Base-by-base conservation (phyloP, 2,113 vertebrate species). In the Antigone vipio region DNA sequence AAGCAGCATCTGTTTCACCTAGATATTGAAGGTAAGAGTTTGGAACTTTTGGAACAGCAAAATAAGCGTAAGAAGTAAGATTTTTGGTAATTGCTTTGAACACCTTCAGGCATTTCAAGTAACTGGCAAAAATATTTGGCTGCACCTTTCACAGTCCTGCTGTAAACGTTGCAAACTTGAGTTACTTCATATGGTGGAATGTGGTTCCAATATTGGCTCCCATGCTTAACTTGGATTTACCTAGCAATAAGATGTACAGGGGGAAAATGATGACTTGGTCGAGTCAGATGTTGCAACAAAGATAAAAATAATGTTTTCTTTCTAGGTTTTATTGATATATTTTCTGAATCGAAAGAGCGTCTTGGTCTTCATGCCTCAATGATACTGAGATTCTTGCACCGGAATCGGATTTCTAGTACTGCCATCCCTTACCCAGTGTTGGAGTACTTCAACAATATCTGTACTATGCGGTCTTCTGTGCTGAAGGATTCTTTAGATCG, bases 261-360 rank as follows among this genome's bases (percentile, higher is more conserved):
- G 14, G 13, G n/a, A 12, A 71, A 44, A 15, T 8, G 34, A 9
- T 55, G 40, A 15, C 64, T 77, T 55, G 45, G 5, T 49, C 47
- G 52, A 68, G 45, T 49, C 49, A 29, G 40, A 6, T 69, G 32
- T 24, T 83, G 60, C 67, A 83, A 26, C 8, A 34, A 71, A 62
- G 24, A 5, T 6, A 24, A 49, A 68, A 58, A 40, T 35, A 2
- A 5, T 35, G 7, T 94, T 56, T 56, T 97, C 23, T 96, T 69
- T 90, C 59, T 34, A 99, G 99, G 99, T 91, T 99, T 99, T 92
- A 98, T 99, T 80, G 99, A 99, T 96, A 99, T 99, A 91, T 99
- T 99, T 96, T 99, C 99, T 13, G 99, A 99, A 89, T 99, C 98
- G 2, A 99, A 99, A 91, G 99, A 99, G 89, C 96, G 98, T 45